Conservation (phyloP, 2,797 vertebrate species). For the Sardinella longiceps region DNA sequence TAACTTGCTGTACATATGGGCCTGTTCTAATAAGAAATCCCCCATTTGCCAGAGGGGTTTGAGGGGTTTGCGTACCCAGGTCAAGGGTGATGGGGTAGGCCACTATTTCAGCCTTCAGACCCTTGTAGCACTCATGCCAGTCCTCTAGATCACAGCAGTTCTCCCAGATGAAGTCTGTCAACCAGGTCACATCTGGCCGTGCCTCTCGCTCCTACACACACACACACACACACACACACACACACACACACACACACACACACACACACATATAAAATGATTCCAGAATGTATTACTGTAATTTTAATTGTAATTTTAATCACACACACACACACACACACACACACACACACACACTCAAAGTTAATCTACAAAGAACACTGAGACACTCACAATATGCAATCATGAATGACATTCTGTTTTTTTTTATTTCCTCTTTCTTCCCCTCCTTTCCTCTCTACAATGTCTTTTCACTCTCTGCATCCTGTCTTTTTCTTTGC, state of each 20-base stretch:
- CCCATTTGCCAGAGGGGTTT: not conserved
- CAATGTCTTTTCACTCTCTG: not conserved
- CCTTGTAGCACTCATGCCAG: conserved; percentile 74
- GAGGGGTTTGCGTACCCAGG: conserved; percentile 65
- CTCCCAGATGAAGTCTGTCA: conserved; percentile 74
- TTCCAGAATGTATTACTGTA: no score
- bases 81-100: conserved; percentile 59
- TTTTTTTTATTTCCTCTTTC: not conserved
- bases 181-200: conserved; percentile 73
- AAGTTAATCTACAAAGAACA: not conserved
- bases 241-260: conserved; percentile 22
- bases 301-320: no score
- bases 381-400: not conserved
- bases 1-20: not conserved
- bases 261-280: no score
- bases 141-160: conserved; percentile 79
- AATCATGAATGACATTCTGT: not conserved
- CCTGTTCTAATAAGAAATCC: not conserved
- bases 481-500: not conserved
- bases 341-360: not conserved
- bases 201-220: conserved; percentile 61
- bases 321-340: conserved; percentile 4
- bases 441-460: no score
- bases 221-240: conserved; percentile 17
- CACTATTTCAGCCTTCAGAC: conserved; percentile 70